Evolutionary conservation across 2,113 vertebrate genomes (phyloP).

Genomic region (Aphyosemion australe): DNA sequence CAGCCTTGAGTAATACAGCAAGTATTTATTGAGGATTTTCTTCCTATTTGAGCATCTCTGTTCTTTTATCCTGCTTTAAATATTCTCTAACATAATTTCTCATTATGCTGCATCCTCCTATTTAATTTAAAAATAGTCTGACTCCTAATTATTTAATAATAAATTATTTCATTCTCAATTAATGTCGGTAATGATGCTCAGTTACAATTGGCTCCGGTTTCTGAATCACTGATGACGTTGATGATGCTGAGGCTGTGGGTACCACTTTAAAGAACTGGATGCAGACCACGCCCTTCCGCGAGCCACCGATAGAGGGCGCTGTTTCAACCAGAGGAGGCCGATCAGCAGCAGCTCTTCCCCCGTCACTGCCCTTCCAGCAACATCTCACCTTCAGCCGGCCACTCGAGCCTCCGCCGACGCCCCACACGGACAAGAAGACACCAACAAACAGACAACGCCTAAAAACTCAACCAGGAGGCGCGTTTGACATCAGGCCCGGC

Average conservation of each 20-base stretch:
- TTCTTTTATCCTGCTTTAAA: no score
- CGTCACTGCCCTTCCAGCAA: constrained; percentile 68
- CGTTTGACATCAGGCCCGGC: neutral
- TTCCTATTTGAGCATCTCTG: no score
- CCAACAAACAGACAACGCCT: neutral
- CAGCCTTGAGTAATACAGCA: no score
- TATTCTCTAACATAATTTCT: no score
- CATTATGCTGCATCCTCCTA: no score
- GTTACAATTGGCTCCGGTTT: constrained; percentile 13
- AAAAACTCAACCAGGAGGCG: neutral
- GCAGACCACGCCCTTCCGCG: constrained; percentile 72
- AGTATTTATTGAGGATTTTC: no score
- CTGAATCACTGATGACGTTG: neutral
- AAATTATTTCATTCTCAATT: no score
- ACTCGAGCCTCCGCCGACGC: constrained; percentile 40
- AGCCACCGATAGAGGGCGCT: constrained; percentile 45
- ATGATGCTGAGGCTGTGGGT: constrained; percentile 52
- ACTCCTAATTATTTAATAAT: no score
- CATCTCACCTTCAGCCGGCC: constrained; percentile 75
- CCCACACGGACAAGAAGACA: constrained; percentile 5
- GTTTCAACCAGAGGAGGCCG: constrained; percentile 22
- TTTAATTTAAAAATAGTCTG: no score
- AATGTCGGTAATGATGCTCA: constrained; percentile 31
- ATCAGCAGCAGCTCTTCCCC: constrained; percentile 40
- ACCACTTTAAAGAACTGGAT: constrained; percentile 66